Base-by-base conservation (phyloP, 2,888 invertebrate genomes). In the Andricus curvator region DNA sequence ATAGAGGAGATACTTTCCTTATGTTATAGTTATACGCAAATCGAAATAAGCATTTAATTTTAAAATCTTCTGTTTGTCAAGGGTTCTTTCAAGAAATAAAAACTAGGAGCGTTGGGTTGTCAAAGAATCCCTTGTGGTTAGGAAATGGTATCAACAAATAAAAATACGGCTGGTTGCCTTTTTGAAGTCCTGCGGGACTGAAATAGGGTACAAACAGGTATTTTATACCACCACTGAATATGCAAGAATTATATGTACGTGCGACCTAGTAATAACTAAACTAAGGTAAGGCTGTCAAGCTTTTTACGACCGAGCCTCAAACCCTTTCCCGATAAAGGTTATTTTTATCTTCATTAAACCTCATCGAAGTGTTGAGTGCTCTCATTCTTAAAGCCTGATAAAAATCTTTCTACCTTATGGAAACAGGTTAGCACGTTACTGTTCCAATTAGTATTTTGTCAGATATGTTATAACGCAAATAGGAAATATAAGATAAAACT, bases 121-220 rank as follows among this genome's bases (percentile, higher is more conserved):
- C n/a, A 66, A 37, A 37, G n/a, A 66, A 37, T 17, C n/a, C 66
- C n/a, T n/a, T 56, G 66, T 20, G 41, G 37, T n/a, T 67, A 41
- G 13, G n/a, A 44, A 67, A 41, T 41, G 3, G 37, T 66, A 29
- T 11, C 2, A 37, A 66, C 11, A 20, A 66, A 66, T 33, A 37
- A 66, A 66, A 66, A 41, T 37, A 37, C 9, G 37, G 20, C 17
- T 37, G 37, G 20, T 37, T 66, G 37, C n/a, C n/a, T 29, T 66
- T 37, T 66, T 66, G 4, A n/a, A 33, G n/a, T 33, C 22, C 9
- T 22, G 41, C n/a, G 41, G n/a, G n/a, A 6, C 56, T n/a, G 3
- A 2, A 56, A n/a, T 56, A 56, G 22, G 5, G 56, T 56, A 22
- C 11, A 56, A 56, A 56, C 20, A 56, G 11, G n/a, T 56, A 56